Base-by-base conservation (phyloP, 2,797 vertebrate species). In the Brachymystax lenok region DNA sequence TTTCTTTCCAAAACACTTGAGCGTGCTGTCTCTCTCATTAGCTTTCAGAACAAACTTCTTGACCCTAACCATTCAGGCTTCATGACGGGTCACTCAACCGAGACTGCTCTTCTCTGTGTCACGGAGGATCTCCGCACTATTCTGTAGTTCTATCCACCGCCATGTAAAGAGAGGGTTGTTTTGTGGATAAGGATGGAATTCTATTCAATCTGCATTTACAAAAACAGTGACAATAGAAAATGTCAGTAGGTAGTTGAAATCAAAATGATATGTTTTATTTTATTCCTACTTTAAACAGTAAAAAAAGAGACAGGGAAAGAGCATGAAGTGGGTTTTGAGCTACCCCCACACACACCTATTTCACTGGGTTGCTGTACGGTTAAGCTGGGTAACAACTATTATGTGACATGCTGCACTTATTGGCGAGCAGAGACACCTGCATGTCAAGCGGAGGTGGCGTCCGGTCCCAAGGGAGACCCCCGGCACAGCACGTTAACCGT, bases 401-500 rank as follows among this genome's bases (percentile, higher is more conserved):
- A 94, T 96, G 91, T 91, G 21, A 79, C 64, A 89, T 93, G 88
- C 46, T 93, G 89, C 21, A 78, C 93, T 92, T 93, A 89, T 94
- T 94, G 91, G 94, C 93, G 94, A 93, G 93, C 94, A 95, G 94
- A 93, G 94, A 63, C 88, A 89, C 83, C 91, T 93, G 94, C 94
- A 96, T 95, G 93, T 94, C 93, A 95, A 94, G 93, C 92, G 94
- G 94, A 92, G 93, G 94, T 95, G 88, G 92, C 92, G 94, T 91
- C 93, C 85, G 83, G 86, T 97, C 96, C 94, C 93, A 86, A 87
- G 95, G 95, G 96, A 93, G 59, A 92, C 95, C 94, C 92, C 95
- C 94, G 93, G 94, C 96, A 95, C 96, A 97, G 97, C 94, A 93
- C 95, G 96, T 96, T 96, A 95, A 97, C 94, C 93, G 94, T 93